A percentile compares a stretch with the other conserved stretches of the same genome.
Conservation (phyloP, 1,140 invertebrate species). For the Temnothorax curvispinosus region DNA sequence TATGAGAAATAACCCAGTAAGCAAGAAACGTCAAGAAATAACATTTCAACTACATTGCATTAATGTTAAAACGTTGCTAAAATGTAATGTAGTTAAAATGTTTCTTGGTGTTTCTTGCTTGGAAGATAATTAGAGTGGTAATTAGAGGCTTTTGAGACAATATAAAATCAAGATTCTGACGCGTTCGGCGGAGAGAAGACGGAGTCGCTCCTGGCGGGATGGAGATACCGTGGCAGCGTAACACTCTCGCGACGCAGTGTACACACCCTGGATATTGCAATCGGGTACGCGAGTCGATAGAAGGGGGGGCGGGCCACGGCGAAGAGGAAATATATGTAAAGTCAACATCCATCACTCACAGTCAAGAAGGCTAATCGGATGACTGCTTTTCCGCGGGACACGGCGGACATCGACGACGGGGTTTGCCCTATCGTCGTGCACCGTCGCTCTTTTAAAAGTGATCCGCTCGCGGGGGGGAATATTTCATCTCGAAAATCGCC, state of each 20-base stretch:
- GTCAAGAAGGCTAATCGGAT: slow-evolving; percentile 75
- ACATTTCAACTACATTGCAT: too few relatives aligned
- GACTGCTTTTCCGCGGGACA: slow-evolving; percentile 71
- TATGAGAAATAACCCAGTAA: neutral
- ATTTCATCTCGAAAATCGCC: slow-evolving; percentile 43
- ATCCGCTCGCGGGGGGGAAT: slow-evolving; percentile 15
- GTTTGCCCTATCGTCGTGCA: neutral
- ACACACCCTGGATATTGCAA: slow-evolving; percentile 74
- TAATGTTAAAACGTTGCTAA: too few relatives aligned
- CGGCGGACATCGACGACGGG: slow-evolving; percentile 5
- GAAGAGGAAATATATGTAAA: slow-evolving; percentile 77
- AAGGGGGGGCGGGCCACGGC: slow-evolving; percentile 58
- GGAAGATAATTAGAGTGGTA: neutral
- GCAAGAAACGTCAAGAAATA: too few relatives aligned
- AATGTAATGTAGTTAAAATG: too few relatives aligned
- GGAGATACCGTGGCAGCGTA: slow-evolving; percentile 65
- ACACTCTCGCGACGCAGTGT: slow-evolving; percentile 70
- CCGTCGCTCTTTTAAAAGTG: slow-evolving; percentile 18
- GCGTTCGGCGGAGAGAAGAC: slow-evolving; percentile 81
- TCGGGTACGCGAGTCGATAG: slow-evolving; percentile 73
- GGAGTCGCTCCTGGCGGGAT: slow-evolving; percentile 72
- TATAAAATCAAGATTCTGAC: slow-evolving; percentile 3
- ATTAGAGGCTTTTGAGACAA: slow-evolving; percentile 58
- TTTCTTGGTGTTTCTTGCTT: too few relatives aligned
- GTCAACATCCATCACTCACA: slow-evolving; percentile 77